Percentiles rank a stretch among this genome's conserved stretches.
Evolutionary conservation across 1,140 invertebrate species (phyloP).

Genomic region (Drosophila mauritiana): DNA sequence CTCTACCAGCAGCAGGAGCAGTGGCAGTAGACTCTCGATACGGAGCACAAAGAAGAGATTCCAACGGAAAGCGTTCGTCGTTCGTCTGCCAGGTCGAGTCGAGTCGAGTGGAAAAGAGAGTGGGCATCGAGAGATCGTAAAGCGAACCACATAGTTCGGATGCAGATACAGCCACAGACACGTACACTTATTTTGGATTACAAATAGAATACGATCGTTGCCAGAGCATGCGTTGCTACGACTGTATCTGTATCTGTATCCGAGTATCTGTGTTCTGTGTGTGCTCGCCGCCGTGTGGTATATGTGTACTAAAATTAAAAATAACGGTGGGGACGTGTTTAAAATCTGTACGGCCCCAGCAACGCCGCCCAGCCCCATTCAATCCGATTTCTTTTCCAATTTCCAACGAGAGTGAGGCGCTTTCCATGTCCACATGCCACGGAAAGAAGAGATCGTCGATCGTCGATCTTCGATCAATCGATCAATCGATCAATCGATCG

Average conservation of each 20-base stretch:
- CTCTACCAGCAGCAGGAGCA: neutral
- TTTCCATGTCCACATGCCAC: constrained; percentile 3
- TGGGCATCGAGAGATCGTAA: constrained; percentile 58
- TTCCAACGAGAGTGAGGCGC: constrained; percentile 26
- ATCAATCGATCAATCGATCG: neutral
- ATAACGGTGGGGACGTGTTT: constrained; percentile 65
- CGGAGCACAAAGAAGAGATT: constrained; percentile 31
- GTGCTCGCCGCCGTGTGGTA: constrained; percentile 17
- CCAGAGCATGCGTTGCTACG: constrained; percentile 25
- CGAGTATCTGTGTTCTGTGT: neutral
- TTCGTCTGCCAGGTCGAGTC: too few relatives aligned
- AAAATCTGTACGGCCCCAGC: constrained; percentile 40
- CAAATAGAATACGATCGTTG: constrained; percentile 81
- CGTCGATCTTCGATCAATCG: constrained; percentile 9
- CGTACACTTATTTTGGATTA: constrained; percentile 79
- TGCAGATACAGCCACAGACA: constrained; percentile 52
- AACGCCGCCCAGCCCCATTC: constrained; percentile 11
- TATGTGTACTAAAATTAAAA: constrained; percentile 68
- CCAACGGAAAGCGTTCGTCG: constrained; percentile 26
- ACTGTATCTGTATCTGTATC: constrained; percentile 18
- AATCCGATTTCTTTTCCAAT: constrained; percentile 4
- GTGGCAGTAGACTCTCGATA: neutral
- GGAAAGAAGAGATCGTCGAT: constrained; percentile 12
- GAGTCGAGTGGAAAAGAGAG: constrained; percentile 32
- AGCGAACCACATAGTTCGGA: constrained; percentile 69